Base-by-base conservation (phyloP, 2,797 vertebrate genomes). In the Danionella dracula region DNA sequence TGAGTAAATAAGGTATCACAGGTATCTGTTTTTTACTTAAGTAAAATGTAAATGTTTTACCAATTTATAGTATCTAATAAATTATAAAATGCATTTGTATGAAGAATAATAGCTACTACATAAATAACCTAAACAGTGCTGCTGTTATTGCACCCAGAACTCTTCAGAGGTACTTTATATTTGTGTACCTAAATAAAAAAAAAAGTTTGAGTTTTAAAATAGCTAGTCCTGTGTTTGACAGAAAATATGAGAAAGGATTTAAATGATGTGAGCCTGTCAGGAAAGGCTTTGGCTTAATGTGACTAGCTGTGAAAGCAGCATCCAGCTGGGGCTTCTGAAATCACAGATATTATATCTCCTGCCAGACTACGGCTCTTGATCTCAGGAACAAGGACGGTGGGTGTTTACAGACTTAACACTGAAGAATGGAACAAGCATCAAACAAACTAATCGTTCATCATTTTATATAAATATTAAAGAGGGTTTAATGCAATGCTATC, bases 241-340 rank as follows among this genome's bases (percentile, higher is more conserved):
- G 37, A 17, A 29, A 40, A 12, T 16, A 35, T 56, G n/a, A 16
- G 15, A 41, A 20, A 31, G 20, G 15, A 41, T 57, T 42, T 4
- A 11, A 57, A 19, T 42, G 55, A 13, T 23, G 29, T 32, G 23
- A 42, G 50, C 41, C 17, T 64, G 27, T 53, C 38, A 41, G 38
- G 16, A n/a, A 8, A 53, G 1, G 23, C 31, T 45, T 55, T 51
- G 75, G 83, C 68, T 74, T 69, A 80, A 76, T 71, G 76, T 68
- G 74, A 80, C 78, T 76, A 71, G 75, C 76, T 50, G 21, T 23
- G 51, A 16, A 66, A 57, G 34, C 53, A 49, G 38, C 32, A 49
- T 48, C 34, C 21, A 46, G 56, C 41, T 48, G 42, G 21, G 53
- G 44, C 44, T 49, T 66, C 35, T 57, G 21, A 66, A 31, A 41